These are phyloP conservation scores for Drosophila histrio DNA, from an alignment of 2,888 invertebrate species.

Conservation along the genomic window DNA sequence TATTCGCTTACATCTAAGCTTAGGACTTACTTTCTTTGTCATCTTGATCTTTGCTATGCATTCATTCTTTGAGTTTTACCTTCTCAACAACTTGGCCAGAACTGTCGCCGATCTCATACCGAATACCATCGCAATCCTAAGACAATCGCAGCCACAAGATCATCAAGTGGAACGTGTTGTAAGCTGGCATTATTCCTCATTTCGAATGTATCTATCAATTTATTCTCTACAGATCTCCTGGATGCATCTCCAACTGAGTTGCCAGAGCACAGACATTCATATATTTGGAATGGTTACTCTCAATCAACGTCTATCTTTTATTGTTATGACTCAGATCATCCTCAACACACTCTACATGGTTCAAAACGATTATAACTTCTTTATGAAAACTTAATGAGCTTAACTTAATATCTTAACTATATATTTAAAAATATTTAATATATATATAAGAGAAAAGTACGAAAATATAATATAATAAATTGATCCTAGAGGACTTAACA, in stretches of 20 bases:
- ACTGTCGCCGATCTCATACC: constrained; percentile 6
- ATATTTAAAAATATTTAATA: too few species aligned
- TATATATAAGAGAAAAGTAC: too few species aligned
- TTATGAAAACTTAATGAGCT: too few species aligned
- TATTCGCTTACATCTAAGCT: not conserved
- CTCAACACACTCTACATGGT: constrained; percentile 1
- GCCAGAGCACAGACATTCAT: constrained; percentile 10
- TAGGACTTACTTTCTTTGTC: too few species aligned
- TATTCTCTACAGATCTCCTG: not conserved
- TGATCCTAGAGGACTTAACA: too few species aligned
- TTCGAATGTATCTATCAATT: too few species aligned
- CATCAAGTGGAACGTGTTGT: not conserved
- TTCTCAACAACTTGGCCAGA: not conserved
- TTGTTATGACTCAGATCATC: not conserved
- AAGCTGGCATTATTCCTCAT: too few species aligned
- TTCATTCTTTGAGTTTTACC: constrained; percentile 4
- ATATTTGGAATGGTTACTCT: not conserved
- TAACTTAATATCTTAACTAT: too few species aligned
- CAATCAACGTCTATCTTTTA: not conserved
- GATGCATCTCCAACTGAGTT: constrained; percentile 5
- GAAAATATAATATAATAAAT: too few species aligned
- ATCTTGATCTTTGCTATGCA: too few species aligned
- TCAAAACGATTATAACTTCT: constrained; percentile 4
- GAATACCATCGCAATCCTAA: not conserved
- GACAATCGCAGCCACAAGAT: not conserved